Evolutionary conservation across 2,113 vertebrate genomes (phyloP).

Genomic region (Brachyistius frenatus): DNA sequence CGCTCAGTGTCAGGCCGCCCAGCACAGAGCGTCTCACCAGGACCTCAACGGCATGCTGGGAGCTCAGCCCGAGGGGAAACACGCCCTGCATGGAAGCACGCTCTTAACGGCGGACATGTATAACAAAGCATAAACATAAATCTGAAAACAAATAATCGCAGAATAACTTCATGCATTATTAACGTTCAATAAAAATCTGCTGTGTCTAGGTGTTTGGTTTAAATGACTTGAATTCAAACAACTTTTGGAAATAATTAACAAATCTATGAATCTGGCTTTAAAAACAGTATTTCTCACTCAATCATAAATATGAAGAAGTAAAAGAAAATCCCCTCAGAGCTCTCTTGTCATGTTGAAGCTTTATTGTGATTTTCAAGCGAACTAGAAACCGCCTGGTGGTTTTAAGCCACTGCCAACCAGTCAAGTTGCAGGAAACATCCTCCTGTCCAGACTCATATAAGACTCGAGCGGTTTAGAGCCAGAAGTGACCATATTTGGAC

Average conservation of each 20-base stretch:
- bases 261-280: conserved; percentile 24
- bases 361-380: conserved; percentile 22
- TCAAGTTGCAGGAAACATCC: no score
- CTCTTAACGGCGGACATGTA: conserved; percentile 19
- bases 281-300: background rate
- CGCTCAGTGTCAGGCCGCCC: conserved; percentile 38
- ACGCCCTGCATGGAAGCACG: conserved; percentile 23
- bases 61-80: conserved; percentile 57
- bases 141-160: conserved; percentile 46
- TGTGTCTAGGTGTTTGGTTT: background rate
- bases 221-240: conserved; percentile 13
- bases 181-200: background rate
- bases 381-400: background rate
- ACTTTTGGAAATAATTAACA: conserved; percentile 36
- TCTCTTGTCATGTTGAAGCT: background rate
- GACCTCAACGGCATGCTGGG: conserved; percentile 60
- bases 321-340: background rate
- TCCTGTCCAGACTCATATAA: no score
- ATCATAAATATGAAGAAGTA: background rate
- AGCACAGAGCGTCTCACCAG: conserved; percentile 22
- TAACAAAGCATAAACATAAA: conserved; percentile 4
- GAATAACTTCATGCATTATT: conserved; percentile 35
- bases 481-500: no score
- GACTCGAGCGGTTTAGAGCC: no score
- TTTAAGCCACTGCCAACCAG: no score